Evolutionary conservation across 2,113 vertebrate species (phyloP).

Genomic region (Triplophysa rosa): DNA sequence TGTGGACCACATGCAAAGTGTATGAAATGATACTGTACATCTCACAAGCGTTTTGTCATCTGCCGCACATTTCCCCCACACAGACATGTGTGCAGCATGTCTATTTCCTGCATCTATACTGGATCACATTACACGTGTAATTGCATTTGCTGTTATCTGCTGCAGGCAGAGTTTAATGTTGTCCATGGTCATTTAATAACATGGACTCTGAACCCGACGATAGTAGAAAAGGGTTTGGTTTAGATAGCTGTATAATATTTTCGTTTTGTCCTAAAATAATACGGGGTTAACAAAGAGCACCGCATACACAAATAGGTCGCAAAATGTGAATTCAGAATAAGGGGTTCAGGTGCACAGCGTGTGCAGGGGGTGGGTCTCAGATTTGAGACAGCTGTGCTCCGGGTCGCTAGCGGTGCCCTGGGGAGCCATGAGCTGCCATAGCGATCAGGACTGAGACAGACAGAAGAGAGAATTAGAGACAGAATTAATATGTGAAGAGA

Average conservation of each 20-base stretch:
- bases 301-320: neutral
- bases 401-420: conserved; percentile 9
- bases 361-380: neutral
- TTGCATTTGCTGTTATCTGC: neutral
- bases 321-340: conserved; percentile 17
- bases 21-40: neutral
- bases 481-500: conserved; percentile 31
- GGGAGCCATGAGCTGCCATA: conserved; percentile 32
- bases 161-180: neutral
- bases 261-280: neutral
- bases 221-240: too few species aligned
- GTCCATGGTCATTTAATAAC: neutral
- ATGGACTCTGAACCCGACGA: neutral
- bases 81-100: neutral
- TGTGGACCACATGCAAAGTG: conserved; percentile 17
- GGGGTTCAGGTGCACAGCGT: conserved; percentile 54
- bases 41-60: neutral
- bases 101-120: neutral
- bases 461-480: conserved; percentile 49
- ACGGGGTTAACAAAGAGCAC: conserved; percentile 16
- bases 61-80: too few species aligned
- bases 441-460: conserved; percentile 51
- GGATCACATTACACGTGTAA: neutral
- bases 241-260: too few species aligned
- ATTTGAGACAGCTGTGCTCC: conserved; percentile 42